Evolutionary conservation across 2,888 invertebrate species (phyloP).

Genomic region (Macropis europaea): DNA sequence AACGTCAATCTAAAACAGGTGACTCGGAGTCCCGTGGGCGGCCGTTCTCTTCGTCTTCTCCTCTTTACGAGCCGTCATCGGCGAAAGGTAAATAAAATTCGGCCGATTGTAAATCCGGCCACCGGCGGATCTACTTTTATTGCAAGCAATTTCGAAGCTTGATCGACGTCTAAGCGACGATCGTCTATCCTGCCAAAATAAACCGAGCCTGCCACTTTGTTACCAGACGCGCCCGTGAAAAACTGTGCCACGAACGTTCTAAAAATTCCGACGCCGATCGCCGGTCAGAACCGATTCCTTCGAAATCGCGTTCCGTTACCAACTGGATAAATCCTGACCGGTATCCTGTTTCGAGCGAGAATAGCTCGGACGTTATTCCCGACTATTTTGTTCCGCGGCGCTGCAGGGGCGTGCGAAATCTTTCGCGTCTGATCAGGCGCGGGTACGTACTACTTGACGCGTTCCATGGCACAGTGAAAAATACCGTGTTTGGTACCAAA

Average conservation of each 20-base stretch:
- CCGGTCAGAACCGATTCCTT: no score
- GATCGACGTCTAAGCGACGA: slow-evolving; percentile 3
- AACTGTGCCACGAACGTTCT: slow-evolving; percentile 7
- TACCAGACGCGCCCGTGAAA: slow-evolving; percentile 4
- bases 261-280: no score
- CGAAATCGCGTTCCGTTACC: no score
- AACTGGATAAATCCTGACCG: no score
- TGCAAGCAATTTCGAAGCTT: neutral
- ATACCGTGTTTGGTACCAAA: no score
- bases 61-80: slow-evolving; percentile 6
- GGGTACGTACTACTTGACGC: neutral
- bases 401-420: no score
- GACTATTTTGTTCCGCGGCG: no score
- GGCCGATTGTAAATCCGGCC: slow-evolving; percentile 4
- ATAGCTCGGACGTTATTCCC: no score
- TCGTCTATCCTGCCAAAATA: slow-evolving; percentile 30
- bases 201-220: slow-evolving; percentile 14
- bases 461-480: no score
- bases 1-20: slow-evolving; percentile 28
- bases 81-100: slow-evolving; percentile 3
- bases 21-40: slow-evolving; percentile 26
- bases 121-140: slow-evolving; percentile 16
- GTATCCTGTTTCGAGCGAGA: no score
- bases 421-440: slow-evolving; percentile 1
- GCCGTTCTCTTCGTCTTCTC: neutral